Percentiles rank a stretch among this genome's conserved stretches.
Conservation (phyloP, 2,797 vertebrate species). For the Chelon labrosus region DNA sequence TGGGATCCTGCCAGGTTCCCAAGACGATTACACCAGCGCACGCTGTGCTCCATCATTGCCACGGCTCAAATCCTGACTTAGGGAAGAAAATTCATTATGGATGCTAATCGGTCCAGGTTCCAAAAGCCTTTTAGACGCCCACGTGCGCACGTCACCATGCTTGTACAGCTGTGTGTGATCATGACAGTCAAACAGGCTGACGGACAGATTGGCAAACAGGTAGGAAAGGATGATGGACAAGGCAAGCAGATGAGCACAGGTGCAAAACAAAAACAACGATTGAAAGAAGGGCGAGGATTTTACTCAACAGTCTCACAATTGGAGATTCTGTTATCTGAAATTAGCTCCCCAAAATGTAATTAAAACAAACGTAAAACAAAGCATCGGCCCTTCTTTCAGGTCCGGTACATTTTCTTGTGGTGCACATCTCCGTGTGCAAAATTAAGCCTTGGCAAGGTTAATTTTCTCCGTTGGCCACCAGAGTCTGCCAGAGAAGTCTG, state of each 20-base stretch:
- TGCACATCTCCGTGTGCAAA: slow-evolving; percentile 18
- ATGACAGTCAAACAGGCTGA: slow-evolving; percentile 39
- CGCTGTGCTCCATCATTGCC: slow-evolving; percentile 29
- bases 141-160: slow-evolving; percentile 29
- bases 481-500: slow-evolving; percentile 15
- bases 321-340: background rate
- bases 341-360: background rate
- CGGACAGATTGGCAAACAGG: slow-evolving; percentile 31
- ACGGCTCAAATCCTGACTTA: slow-evolving; percentile 45
- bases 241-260: slow-evolving; percentile 16
- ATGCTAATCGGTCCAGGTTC: slow-evolving; percentile 39
- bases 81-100: slow-evolving; percentile 54
- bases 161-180: slow-evolving; percentile 56
- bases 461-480: slow-evolving; percentile 23
- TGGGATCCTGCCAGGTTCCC: slow-evolving; percentile 48
- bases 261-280: slow-evolving; percentile 21
- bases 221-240: slow-evolving; percentile 36
- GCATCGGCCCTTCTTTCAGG: slow-evolving; percentile 1
- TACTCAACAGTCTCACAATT: slow-evolving; percentile 14
- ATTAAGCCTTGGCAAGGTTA: slow-evolving; percentile 18
- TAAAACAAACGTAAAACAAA: background rate
- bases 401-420: slow-evolving; percentile 26
- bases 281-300: slow-evolving; percentile 1
- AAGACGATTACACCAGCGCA: slow-evolving; percentile 42
- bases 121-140: slow-evolving; percentile 38